A percentile compares a stretch with the other conserved stretches of the same genome.
Conservation (phyloP, 2,888 invertebrate genomes). For the Listrodromus nycthemerus region DNA sequence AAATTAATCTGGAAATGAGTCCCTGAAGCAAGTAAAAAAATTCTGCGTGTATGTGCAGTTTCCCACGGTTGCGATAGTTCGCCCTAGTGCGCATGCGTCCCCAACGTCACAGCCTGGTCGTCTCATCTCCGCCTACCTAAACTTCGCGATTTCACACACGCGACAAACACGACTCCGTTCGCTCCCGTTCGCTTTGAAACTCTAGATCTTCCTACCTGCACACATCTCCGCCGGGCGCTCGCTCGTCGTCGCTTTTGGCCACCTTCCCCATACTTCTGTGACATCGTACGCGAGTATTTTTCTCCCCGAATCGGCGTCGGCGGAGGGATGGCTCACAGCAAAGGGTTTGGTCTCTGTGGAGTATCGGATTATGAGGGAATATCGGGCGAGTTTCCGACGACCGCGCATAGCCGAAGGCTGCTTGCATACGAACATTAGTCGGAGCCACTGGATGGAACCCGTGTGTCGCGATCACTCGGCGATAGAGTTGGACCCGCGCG, state of each 20-base stretch:
- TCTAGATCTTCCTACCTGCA: conserved; percentile 54
- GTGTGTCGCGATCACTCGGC: conserved; percentile 42
- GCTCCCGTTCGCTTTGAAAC: conserved; percentile 54
- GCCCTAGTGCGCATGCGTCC: conserved; percentile 56
- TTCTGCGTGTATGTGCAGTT: not conserved
- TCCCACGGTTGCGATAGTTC: conserved; percentile 13
- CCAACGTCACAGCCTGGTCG: conserved; percentile 55
- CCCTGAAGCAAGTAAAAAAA: too few species aligned
- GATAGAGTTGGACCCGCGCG: conserved; percentile 60
- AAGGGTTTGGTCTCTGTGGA: conserved; percentile 48
- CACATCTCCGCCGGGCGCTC: conserved; percentile 30
- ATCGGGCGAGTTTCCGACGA: conserved; percentile 17
- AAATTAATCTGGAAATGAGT: too few species aligned
- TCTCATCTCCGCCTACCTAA: conserved; percentile 36
- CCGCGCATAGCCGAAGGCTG: not conserved
- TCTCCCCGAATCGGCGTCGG: conserved; percentile 23
- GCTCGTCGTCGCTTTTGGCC: conserved; percentile 49
- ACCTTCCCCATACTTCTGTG: conserved; percentile 19
- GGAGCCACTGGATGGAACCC: conserved; percentile 35
- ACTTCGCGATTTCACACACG: conserved; percentile 12
- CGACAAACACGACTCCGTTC: not conserved
- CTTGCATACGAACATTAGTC: not conserved
- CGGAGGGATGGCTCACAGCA: conserved; percentile 32
- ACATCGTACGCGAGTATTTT: conserved; percentile 18
- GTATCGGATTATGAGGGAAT: conserved; percentile 55